These are phyloP conservation scores for Homarus americanus DNA, from an alignment of 1,140 invertebrate species.

Conservation along the genomic window DNA sequence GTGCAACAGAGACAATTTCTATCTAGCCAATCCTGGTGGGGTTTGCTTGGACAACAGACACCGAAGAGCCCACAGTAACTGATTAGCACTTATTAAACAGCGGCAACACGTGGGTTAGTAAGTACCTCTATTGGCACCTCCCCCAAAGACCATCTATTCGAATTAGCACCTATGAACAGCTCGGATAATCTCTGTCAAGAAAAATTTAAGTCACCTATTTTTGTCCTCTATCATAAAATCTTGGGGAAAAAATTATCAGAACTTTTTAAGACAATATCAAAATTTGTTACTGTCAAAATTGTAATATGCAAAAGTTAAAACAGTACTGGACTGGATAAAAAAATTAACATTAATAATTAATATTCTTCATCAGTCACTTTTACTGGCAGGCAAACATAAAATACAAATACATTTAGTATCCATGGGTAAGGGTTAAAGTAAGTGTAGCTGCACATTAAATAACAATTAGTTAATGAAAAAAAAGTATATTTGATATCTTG, in stretches of 20 bases:
- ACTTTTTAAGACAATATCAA: too few species aligned
- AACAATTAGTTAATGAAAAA: too few species aligned
- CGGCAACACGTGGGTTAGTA: not conserved
- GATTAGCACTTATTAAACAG: not conserved
- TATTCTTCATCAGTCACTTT: not conserved
- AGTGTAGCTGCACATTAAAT: not conserved
- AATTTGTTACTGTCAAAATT: too few species aligned
- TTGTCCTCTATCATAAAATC: too few species aligned
- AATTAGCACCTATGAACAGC: conserved; percentile 57
- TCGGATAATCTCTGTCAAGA: conserved; percentile 65
- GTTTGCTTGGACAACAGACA: not conserved
- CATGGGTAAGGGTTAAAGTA: not conserved
- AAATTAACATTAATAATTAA: too few species aligned
- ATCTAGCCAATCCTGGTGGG: not conserved
- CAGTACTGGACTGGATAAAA: too few species aligned
- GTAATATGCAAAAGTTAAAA: not conserved
- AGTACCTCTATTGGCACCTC: conserved; percentile 61
- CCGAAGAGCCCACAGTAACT: not conserved
- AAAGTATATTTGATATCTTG: too few species aligned
- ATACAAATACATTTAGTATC: not conserved
- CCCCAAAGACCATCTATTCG: conserved; percentile 64
- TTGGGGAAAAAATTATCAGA: too few species aligned
- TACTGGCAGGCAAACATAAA: not conserved
- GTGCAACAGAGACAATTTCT: too few species aligned
- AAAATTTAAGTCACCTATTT: conserved; percentile 10